Evolutionary conservation across 1,140 invertebrate species (phyloP).

Genomic region (Apis cerana): DNA sequence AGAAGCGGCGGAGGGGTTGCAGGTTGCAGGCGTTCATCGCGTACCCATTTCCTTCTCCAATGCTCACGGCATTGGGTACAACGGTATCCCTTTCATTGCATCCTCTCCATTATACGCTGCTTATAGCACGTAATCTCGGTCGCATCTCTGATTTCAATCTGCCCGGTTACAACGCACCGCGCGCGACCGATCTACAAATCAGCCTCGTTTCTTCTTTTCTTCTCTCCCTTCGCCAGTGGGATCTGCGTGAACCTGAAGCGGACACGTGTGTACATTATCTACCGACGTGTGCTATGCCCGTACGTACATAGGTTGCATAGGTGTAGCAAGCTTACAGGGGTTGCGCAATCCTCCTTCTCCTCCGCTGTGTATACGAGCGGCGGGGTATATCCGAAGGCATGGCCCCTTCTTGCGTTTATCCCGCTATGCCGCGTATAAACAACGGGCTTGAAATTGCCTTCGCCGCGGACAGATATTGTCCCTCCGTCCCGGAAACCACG

Average conservation of each 20-base stretch:
- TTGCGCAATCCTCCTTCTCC: slow-evolving; percentile 45
- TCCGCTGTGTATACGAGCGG: background rate
- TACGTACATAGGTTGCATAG: background rate
- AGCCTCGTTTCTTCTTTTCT: slow-evolving; percentile 51
- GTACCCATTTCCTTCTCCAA: slow-evolving; percentile 32
- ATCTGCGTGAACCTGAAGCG: slow-evolving; percentile 31
- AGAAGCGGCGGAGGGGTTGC: slow-evolving; percentile 8
- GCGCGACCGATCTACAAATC: slow-evolving; percentile 67
- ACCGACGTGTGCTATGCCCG: background rate
- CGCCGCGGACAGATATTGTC: slow-evolving; percentile 23
- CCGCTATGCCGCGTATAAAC: background rate
- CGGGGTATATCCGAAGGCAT: background rate
- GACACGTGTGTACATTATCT: slow-evolving; percentile 5
- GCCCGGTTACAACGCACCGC: slow-evolving; percentile 61
- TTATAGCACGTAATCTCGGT: slow-evolving; percentile 64
- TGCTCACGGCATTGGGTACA: slow-evolving; percentile 45
- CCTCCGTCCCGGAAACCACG: background rate
- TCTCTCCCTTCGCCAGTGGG: background rate
- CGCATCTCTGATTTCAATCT: slow-evolving; percentile 70
- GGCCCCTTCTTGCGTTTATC: background rate
- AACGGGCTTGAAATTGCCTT: slow-evolving; percentile 22
- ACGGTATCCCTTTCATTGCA: slow-evolving; percentile 65
- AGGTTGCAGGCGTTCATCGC: too few species aligned
- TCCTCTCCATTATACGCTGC: slow-evolving; percentile 61
- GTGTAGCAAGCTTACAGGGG: background rate